Conservation (phyloP, 2,888 invertebrate genomes). For the Heteromyza rotundicornis region DNA sequence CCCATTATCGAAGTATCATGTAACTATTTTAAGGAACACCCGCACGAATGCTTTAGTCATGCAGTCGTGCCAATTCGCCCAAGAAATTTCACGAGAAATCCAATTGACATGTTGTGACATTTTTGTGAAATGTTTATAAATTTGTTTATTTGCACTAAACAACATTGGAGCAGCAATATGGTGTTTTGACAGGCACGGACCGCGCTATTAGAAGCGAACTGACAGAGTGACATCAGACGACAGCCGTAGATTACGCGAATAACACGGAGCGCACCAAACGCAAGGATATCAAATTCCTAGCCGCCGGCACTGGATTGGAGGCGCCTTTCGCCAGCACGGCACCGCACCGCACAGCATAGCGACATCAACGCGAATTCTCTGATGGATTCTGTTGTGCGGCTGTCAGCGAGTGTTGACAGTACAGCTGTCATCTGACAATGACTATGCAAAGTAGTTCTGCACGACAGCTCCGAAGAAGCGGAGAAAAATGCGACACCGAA, state of each 20-base stretch:
- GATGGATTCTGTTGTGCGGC: slow-evolving; percentile 21
- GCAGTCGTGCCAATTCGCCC: too few relatives aligned
- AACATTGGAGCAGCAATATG: background rate
- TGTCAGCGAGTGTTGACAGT: slow-evolving; percentile 23
- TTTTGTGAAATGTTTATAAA: slow-evolving; percentile 22
- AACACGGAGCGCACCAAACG: slow-evolving; percentile 10
- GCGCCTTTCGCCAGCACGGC: background rate
- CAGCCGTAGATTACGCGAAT: slow-evolving; percentile 26
- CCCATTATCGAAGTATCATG: too few relatives aligned
- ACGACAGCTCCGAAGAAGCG: background rate
- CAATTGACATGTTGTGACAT: slow-evolving; percentile 25
- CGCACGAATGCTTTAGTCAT: too few relatives aligned
- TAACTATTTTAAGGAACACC: too few relatives aligned
- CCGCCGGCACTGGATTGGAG: background rate
- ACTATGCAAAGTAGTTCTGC: slow-evolving; percentile 15
- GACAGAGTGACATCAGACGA: slow-evolving; percentile 22
- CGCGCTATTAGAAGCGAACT: slow-evolving; percentile 17
- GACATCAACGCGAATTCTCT: slow-evolving; percentile 16
- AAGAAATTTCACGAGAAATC: background rate
- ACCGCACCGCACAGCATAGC: background rate
- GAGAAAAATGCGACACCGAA: background rate
- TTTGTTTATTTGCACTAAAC: slow-evolving; percentile 20
- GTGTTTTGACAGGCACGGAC: slow-evolving; percentile 11
- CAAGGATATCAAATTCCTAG: background rate
- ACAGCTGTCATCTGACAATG: slow-evolving; percentile 17